phyloP scores from a whole-genome alignment of 2,888 invertebrate species.

The Oscheius myriophilus region DNA sequence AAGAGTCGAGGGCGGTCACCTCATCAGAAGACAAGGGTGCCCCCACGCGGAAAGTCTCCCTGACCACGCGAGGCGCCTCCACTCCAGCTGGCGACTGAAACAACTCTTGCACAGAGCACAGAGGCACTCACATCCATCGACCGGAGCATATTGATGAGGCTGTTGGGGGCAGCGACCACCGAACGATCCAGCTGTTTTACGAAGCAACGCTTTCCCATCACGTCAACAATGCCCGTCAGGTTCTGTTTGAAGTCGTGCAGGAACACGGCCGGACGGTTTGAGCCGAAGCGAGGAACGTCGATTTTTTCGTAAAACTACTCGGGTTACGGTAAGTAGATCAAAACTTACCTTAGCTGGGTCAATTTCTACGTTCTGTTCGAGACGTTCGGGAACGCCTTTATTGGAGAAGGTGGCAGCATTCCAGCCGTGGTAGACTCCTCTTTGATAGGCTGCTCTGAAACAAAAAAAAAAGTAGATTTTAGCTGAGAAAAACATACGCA shows the following conservation, averaged over 20 bases:
- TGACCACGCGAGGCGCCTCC: slow-evolving; percentile 53
- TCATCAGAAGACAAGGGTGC: slow-evolving; percentile 47
- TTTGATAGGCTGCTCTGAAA: slow-evolving; percentile 49
- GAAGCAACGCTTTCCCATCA: slow-evolving; percentile 83
- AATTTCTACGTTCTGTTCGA: slow-evolving; percentile 66
- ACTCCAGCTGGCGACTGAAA: slow-evolving; percentile 21
- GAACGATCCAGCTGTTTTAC: slow-evolving; percentile 83
- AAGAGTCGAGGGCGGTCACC: slow-evolving; percentile 43
- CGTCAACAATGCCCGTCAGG: slow-evolving; percentile 83
- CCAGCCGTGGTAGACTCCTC: slow-evolving; percentile 55
- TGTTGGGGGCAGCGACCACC: slow-evolving; percentile 46
- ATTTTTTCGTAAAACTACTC: slow-evolving; percentile 81
- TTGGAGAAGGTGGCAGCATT: slow-evolving; percentile 52
- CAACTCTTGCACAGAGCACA: background rate
- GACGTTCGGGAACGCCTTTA: slow-evolving; percentile 50
- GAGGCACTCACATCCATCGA: slow-evolving; percentile 78
- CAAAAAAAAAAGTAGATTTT: background rate
- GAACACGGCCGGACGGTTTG: slow-evolving; percentile 84
- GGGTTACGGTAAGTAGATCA: background rate
- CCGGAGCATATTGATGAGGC: slow-evolving; percentile 79
- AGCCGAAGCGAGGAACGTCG: slow-evolving; percentile 84
- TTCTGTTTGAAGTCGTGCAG: slow-evolving; percentile 90
- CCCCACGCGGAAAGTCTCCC: slow-evolving; percentile 65
- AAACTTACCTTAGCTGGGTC: slow-evolving; percentile 73
- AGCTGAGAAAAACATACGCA: slow-evolving; percentile 29